phyloP scores from a whole-genome alignment of 2,888 invertebrate species.

The Xestia ashworthii region DNA sequence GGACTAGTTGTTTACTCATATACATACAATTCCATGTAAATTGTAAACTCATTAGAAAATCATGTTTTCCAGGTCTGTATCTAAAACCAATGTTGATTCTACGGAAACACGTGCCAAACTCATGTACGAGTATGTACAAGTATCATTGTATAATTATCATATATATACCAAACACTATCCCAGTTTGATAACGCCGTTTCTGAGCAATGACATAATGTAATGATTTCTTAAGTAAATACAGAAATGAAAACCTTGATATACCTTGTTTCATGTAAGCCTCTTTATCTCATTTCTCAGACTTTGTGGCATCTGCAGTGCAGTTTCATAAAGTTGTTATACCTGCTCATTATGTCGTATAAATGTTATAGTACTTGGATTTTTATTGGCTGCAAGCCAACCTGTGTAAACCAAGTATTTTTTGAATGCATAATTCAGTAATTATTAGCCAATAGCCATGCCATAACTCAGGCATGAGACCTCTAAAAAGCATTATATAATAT shows the following conservation, averaged over 20 bases:
- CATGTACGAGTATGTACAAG: slow-evolving; percentile 42
- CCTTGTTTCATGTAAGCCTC: slow-evolving; percentile 8
- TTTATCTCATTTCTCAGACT: slow-evolving; percentile 55
- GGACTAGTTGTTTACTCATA: slow-evolving; percentile 23
- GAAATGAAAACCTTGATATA: slow-evolving; percentile 17
- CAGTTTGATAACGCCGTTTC: slow-evolving; percentile 39
- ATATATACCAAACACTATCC: slow-evolving; percentile 19
- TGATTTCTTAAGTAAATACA: slow-evolving; percentile 43
- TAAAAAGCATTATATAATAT: neutral
- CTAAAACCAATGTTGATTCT: slow-evolving; percentile 33
- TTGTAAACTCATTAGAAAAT: slow-evolving; percentile 32
- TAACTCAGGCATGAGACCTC: neutral
- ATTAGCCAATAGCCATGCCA: neutral
- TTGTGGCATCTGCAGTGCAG: slow-evolving; percentile 59
- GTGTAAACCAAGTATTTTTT: neutral
- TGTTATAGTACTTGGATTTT: slow-evolving; percentile 8
- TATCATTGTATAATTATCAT: slow-evolving; percentile 14
- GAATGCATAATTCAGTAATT: slow-evolving; percentile 1
- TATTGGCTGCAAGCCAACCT: slow-evolving; percentile 25
- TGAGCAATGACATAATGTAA: slow-evolving; percentile 47
- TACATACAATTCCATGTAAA: slow-evolving; percentile 6
- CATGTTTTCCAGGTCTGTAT: slow-evolving; percentile 25
- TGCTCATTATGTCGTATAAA: slow-evolving; percentile 26
- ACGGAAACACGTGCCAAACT: slow-evolving; percentile 40
- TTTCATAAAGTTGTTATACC: slow-evolving; percentile 25